Evolutionary conservation across 92 coral and sea anemone genomes (phyloP).

Genomic region (Umimayanthus chanpuru): DNA sequence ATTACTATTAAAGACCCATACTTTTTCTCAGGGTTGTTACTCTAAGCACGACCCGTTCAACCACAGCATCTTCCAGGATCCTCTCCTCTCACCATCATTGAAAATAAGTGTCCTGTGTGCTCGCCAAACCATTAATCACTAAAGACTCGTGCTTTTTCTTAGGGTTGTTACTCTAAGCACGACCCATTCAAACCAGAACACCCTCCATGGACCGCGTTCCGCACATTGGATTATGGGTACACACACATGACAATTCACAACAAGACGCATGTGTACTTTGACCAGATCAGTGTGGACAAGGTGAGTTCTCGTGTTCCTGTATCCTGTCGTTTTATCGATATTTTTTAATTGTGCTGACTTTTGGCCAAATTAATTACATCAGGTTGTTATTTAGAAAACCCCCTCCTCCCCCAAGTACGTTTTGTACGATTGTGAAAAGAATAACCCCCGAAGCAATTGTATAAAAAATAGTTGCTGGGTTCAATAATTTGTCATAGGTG

Average conservation of each 20-base stretch:
- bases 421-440: no score
- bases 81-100: not conserved
- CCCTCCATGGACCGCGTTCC: constrained; percentile 89
- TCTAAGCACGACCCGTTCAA: constrained; percentile 77
- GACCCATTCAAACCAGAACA: constrained; percentile 72
- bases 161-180: constrained; percentile 88
- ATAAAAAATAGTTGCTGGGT: no score
- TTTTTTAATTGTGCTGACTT: no score
- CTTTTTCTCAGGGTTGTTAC: constrained; percentile 68
- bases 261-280: constrained; percentile 81
- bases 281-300: constrained; percentile 90
- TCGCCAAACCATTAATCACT: not conserved
- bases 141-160: not conserved
- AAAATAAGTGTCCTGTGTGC: no score
- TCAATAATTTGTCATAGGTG: no score
- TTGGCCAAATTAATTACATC: no score
- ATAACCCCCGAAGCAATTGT: no score
- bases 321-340: no score
- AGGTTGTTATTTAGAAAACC: no score
- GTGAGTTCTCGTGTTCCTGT: constrained; percentile 26
- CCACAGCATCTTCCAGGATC: constrained; percentile 57
- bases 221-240: constrained; percentile 90
- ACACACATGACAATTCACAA: constrained; percentile 87
- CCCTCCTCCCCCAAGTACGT: no score
- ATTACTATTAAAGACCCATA: not conserved